Conservation (phyloP, 1,140 invertebrate species). For the Kradibia gibbosae region DNA sequence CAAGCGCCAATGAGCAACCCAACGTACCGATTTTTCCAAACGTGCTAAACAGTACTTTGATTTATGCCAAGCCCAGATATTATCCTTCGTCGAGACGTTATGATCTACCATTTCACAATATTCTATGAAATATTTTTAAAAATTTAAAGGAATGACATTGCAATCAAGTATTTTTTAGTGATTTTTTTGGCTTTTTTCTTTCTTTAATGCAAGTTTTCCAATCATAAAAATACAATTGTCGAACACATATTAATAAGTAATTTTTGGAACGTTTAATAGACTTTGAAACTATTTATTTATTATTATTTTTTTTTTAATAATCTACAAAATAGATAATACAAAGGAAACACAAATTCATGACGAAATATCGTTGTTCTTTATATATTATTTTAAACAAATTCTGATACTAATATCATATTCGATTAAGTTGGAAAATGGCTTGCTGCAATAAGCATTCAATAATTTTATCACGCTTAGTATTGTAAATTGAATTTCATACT, state of each 20-base stretch:
- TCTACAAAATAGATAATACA: too few species aligned
- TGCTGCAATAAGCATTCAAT: background rate
- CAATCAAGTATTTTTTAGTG: background rate
- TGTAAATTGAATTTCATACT: background rate
- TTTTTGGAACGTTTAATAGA: too few species aligned
- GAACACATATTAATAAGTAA: too few species aligned
- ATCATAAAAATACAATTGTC: too few species aligned
- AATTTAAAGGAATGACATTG: background rate
- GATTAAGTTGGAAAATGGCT: background rate
- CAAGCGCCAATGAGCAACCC: background rate
- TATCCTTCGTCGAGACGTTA: background rate
- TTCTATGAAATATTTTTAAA: conserved; percentile 5
- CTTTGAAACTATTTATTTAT: too few species aligned
- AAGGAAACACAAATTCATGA: too few species aligned
- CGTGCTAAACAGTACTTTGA: conserved; percentile 1
- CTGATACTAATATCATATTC: background rate
- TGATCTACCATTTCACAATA: background rate
- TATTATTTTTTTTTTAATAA: too few species aligned
- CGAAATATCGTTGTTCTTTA: too few species aligned
- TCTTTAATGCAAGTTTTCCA: too few species aligned
- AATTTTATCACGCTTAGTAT: too few species aligned
- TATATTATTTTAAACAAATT: background rate
- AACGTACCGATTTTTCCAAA: background rate
- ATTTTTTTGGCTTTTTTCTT: too few species aligned
- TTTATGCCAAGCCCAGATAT: background rate